Evolutionary conservation across 2,113 vertebrate species (phyloP), one percentile per base, ranked within the genome.

Genomic region (Pagrus major): DNA sequence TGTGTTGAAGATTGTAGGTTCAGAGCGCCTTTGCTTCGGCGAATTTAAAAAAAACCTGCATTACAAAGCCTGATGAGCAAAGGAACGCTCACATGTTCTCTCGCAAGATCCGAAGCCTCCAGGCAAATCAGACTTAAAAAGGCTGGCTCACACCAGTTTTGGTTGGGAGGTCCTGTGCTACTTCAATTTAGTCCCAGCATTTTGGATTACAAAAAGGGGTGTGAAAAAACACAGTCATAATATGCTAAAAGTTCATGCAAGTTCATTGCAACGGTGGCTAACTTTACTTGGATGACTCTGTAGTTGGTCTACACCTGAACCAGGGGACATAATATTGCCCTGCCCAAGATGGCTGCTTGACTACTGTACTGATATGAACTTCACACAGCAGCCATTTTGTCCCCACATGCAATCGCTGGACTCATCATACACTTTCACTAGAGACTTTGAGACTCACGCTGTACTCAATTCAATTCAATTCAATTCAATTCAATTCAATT

Each of bases 61-160:
- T 78, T 83, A 90, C 83, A 90, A 86, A 90, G 86, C 86, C 63
- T 64, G 68, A 82, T 76, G 80, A 92, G 85, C 88, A 91, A 90
- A 89, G 54, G 76, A 89, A 94, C 88, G 85, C 90, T 88, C 88
- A 91, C 92, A 68, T 83, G 76, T 80, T 87, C 81, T 85, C 93
- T 91, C 84, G 21, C 81, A 89, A 90, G 89, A 92, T 76, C 70
- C 18, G 9, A 49, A 83, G 89, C 85, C 91, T 83, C 49, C 73
- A 72, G 91, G 89, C 83, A 47, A 80, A 82, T 83, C 60, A 70
- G 76, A 91, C 86, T 81, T 92, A 59, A 91, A 91, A 89, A 86
- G 89, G 79, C 75, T 91, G 83, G 70, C 70, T 73, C 76, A 33
- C 78, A 78, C 56, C 71, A 71, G 82, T 83, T 85, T 80, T 79